These are phyloP conservation scores for Sprattus sprattus DNA, from an alignment of 2,113 vertebrate genomes.

Conservation along the genomic window DNA sequence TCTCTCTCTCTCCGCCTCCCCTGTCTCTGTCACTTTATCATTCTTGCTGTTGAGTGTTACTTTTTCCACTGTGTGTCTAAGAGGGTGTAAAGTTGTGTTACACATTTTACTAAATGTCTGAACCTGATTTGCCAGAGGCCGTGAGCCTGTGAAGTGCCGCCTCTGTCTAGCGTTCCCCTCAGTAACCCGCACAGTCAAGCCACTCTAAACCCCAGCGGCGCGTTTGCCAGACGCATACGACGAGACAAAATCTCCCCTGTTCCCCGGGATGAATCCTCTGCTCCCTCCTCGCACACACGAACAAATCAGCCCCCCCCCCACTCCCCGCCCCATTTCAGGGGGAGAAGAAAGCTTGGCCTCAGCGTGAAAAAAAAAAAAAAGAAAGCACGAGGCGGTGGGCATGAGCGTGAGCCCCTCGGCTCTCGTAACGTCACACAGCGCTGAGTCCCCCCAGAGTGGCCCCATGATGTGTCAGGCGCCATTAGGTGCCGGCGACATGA, in stretches of 20 bases:
- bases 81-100: neutral
- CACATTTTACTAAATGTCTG: neutral
- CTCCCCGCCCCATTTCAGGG: neutral
- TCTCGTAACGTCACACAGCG: neutral
- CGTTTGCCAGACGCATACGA: neutral
- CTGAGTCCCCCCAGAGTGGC: neutral
- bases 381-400: neutral
- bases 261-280: neutral
- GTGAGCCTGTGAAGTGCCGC: neutral
- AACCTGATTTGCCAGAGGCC: neutral
- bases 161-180: neutral
- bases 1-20: neutral
- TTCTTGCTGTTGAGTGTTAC: neutral
- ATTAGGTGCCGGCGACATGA: neutral
- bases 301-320: neutral
- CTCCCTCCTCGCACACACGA: neutral
- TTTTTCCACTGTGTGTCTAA: neutral
- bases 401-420: neutral
- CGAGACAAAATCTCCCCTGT: neutral
- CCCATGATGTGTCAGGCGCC: neutral
- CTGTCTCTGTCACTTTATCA: slow-evolving; percentile 28
- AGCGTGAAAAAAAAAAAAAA: neutral
- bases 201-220: neutral
- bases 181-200: neutral
- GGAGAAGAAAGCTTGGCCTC: neutral